These are phyloP conservation scores for Solea senegalensis DNA, from an alignment of 2,113 vertebrate genomes.

Conservation along the genomic window DNA sequence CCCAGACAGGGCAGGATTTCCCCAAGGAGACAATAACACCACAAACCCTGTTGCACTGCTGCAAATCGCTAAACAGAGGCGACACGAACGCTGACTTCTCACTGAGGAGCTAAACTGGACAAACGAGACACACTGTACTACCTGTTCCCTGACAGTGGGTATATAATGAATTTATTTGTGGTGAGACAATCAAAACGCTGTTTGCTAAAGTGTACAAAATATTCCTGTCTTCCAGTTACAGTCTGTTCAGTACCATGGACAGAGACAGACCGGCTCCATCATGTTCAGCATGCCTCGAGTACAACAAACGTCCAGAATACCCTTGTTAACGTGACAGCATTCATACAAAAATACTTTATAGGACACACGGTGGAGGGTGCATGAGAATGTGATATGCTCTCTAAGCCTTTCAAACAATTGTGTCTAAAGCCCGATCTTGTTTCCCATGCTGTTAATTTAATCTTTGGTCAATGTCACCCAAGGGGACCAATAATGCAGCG, in stretches of 20 bases:
- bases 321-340: constrained; percentile 19
- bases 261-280: constrained; percentile 26
- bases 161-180: neutral
- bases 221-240: neutral
- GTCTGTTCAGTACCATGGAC: constrained; percentile 64
- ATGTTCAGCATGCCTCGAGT: no score
- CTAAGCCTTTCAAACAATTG: constrained; percentile 34
- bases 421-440: constrained; percentile 52
- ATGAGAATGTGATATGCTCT: constrained; percentile 36
- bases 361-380: constrained; percentile 49
- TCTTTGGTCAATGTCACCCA: constrained; percentile 70
- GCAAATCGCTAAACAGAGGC: constrained; percentile 29
- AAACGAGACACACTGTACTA: constrained; percentile 14
- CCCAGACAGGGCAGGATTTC: constrained; percentile 43
- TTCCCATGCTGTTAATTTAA: constrained; percentile 60
- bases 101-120: constrained; percentile 12
- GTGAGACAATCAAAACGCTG: neutral
- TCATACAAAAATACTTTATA: constrained; percentile 28
- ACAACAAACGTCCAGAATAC: constrained; percentile 1
- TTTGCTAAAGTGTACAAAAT: neutral
- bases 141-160: neutral
- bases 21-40: constrained; percentile 37
- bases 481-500: constrained; percentile 56
- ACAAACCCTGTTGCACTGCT: constrained; percentile 22
- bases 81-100: constrained; percentile 16